phyloP scores from a whole-genome alignment of 1,140 invertebrate genomes.

The Papilio dardanus region DNA sequence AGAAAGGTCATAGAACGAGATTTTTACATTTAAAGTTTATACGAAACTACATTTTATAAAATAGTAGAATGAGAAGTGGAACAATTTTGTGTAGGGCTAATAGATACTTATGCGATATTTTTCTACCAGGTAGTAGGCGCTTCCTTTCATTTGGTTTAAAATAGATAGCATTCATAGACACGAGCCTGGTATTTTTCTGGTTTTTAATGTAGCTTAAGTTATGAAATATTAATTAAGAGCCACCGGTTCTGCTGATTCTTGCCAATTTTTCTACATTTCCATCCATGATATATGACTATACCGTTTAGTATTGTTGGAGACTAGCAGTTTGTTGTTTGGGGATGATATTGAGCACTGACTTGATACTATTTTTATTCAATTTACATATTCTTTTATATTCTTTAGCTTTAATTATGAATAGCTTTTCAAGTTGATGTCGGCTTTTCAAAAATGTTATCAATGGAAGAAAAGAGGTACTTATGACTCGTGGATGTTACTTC shows the following conservation, averaged over 20 bases:
- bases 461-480: constrained; percentile 79
- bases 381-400: constrained; percentile 65
- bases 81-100: constrained; percentile 76
- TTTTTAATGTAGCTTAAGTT: constrained; percentile 71
- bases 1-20: constrained; percentile 69
- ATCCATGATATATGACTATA: constrained; percentile 74
- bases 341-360: constrained; percentile 62
- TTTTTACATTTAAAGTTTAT: constrained; percentile 63
- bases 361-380: constrained; percentile 75
- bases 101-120: constrained; percentile 72
- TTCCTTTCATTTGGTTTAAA: constrained; percentile 73
- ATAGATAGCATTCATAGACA: constrained; percentile 75
- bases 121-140: constrained; percentile 78
- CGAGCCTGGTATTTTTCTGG: constrained; percentile 70
- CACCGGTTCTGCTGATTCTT: constrained; percentile 71
- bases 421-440: constrained; percentile 79
- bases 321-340: constrained; percentile 63
- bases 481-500: constrained; percentile 76
- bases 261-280: constrained; percentile 77
- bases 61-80: constrained; percentile 65
- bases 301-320: constrained; percentile 59
- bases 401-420: constrained; percentile 77
- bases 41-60: constrained; percentile 62
- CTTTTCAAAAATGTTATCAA: constrained; percentile 80
- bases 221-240: constrained; percentile 58